A percentile compares a stretch with the other conserved stretches of the same genome.
phyloP scores from a whole-genome alignment of 2,113 vertebrate species.

The Panthera uncia region DNA sequence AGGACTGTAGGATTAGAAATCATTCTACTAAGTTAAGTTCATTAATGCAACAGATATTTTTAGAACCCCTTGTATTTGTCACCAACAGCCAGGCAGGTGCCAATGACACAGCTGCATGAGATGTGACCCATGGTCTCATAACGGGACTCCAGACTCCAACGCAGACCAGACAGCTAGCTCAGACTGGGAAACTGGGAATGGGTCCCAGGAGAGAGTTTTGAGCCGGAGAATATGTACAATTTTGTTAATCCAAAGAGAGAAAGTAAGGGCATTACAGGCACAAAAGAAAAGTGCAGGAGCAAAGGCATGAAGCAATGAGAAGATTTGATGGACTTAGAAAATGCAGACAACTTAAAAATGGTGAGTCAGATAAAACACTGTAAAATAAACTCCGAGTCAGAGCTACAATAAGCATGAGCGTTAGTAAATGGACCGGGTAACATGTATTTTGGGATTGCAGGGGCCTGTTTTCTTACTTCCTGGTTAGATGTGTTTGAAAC shows the following conservation, averaged over 20 bases:
- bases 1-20: neutral
- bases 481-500: neutral
- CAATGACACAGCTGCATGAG: neutral
- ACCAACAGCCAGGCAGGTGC: neutral
- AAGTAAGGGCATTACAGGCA: neutral
- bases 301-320: neutral
- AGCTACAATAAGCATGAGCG: neutral
- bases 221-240: neutral
- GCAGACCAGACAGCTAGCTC: neutral
- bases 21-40: neutral
- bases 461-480: neutral
- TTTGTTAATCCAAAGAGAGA: neutral
- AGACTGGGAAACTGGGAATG: neutral
- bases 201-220: rapidly evolving
- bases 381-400: neutral
- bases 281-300: neutral
- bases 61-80: neutral
- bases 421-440: neutral
- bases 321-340: neutral
- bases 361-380: neutral
- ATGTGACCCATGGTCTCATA: neutral
- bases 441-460: neutral
- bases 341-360: neutral
- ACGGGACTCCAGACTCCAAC: rapidly evolving
- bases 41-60: neutral